Conservation (phyloP, 2,888 invertebrate species). For the Parnassius glacialis region DNA sequence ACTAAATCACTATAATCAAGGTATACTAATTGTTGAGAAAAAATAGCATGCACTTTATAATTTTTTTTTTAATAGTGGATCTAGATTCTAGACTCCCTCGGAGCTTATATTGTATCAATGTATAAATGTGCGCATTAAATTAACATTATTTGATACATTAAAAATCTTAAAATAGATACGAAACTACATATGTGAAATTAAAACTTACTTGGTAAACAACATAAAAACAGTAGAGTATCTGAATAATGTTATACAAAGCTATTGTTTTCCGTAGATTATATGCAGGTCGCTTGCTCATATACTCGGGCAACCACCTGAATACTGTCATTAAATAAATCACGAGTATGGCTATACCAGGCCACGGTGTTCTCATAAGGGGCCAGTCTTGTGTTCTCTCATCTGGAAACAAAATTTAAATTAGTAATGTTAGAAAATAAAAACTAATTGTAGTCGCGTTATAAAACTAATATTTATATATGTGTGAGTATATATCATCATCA, state of each 20-base stretch:
- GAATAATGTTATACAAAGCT: conserved; percentile 84
- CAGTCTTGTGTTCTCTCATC: conserved; percentile 85
- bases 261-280: conserved; percentile 83
- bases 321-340: conserved; percentile 84
- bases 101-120: no score
- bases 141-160: no score
- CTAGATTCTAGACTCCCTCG: no score
- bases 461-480: no score
- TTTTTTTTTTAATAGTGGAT: no score
- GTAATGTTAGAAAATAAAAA: neutral
- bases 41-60: no score
- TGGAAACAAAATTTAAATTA: conserved; percentile 40
- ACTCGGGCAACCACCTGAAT: conserved; percentile 83
- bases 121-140: no score
- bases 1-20: no score
- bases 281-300: conserved; percentile 85
- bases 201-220: conserved; percentile 80
- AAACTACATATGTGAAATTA: neutral
- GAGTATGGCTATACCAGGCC: conserved; percentile 81
- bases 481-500: no score
- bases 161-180: no score
- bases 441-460: no score
- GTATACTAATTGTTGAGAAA: no score
- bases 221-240: conserved; percentile 82
- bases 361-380: conserved; percentile 86